These are phyloP conservation scores for Corythaixoides concolor DNA, from an alignment of 2,113 vertebrate genomes.

Conservation along the genomic window DNA sequence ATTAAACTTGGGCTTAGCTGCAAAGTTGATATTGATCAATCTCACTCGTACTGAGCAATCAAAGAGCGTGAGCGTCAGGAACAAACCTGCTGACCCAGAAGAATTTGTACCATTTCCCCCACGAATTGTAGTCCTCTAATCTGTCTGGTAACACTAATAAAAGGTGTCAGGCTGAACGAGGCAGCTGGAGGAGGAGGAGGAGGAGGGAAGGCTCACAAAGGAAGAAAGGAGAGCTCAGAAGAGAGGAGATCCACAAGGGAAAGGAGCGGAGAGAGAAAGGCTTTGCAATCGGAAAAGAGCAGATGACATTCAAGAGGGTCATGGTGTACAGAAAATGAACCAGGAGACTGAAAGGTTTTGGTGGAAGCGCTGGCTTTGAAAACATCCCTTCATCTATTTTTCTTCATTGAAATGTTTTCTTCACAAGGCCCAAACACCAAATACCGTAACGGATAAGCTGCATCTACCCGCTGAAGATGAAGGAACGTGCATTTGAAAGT, in stretches of 20 bases:
- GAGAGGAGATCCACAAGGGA: background rate
- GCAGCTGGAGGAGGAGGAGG: constrained; percentile 17
- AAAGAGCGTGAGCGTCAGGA: constrained; percentile 81
- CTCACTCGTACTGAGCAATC: constrained; percentile 83
- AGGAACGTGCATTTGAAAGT: background rate
- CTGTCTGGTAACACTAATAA: constrained; percentile 78
- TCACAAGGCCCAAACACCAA: constrained; percentile 16
- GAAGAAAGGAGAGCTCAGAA: constrained; percentile 21
- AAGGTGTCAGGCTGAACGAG: constrained; percentile 77
- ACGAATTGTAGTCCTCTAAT: constrained; percentile 74
- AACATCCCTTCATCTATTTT: background rate
- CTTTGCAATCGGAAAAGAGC: background rate
- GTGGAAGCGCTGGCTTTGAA: constrained; percentile 11
- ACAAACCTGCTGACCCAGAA: constrained; percentile 86
- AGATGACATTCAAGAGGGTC: constrained; percentile 18
- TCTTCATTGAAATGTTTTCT: constrained; percentile 17
- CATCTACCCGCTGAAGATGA: background rate
- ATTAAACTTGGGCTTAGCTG: background rate
- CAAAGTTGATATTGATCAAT: constrained; percentile 76
- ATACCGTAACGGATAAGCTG: background rate
- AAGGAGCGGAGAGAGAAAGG: background rate
- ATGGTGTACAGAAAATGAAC: background rate
- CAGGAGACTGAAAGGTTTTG: constrained; percentile 10
- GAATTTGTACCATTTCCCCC: constrained; percentile 77
- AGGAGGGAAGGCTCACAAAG: constrained; percentile 18